phyloP scores from a whole-genome alignment of 1,140 invertebrate species.

The Atta texana region DNA sequence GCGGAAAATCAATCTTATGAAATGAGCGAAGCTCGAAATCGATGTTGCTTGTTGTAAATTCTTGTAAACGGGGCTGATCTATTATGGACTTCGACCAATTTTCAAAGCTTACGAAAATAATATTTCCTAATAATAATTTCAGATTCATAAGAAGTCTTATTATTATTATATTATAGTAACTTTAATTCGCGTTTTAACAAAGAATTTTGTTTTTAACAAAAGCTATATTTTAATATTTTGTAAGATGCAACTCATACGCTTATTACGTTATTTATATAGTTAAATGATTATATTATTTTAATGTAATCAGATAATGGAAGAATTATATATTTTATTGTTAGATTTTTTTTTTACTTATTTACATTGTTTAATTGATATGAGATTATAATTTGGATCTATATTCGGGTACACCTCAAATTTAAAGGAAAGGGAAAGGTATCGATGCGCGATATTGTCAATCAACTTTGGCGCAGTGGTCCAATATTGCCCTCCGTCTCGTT shows the following conservation, averaged over 20 bases:
- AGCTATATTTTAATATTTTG: background rate
- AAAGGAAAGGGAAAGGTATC: conserved; percentile 34
- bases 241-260: background rate
- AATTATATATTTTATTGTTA: background rate
- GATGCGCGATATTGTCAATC: conserved; percentile 73
- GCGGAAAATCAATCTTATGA: conserved; percentile 30
- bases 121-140: conserved; percentile 1
- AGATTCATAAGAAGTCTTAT: background rate
- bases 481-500: conserved; percentile 67
- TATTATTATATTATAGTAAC: background rate
- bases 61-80: background rate
- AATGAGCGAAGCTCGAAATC: background rate
- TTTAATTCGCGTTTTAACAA: background rate
- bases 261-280: background rate
- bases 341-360: background rate
- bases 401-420: background rate
- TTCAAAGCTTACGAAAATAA: background rate
- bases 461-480: conserved; percentile 38
- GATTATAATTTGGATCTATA: background rate
- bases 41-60: no score
- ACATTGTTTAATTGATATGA: background rate
- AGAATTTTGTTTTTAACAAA: background rate
- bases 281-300: background rate
- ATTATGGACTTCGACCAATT: background rate
- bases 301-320: background rate